Evolutionary conservation across 2,797 vertebrate species (phyloP), one percentile per base, ranked within the genome.

Genomic region (Oreonectes daqikongensis): DNA sequence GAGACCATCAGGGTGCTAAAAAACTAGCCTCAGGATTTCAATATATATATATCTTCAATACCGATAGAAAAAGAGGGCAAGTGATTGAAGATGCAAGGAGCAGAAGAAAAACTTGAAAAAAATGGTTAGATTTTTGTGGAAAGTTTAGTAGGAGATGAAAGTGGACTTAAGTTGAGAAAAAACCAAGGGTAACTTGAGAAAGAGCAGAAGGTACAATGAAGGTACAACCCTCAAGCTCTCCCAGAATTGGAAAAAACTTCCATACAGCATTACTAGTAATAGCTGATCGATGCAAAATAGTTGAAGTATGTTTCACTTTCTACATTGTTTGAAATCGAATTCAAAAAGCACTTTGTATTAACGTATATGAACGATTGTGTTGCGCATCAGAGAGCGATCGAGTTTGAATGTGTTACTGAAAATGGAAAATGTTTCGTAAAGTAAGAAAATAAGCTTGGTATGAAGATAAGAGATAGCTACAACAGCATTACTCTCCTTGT

Each of bases 261-360:
- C 52, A 67, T 57, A 46, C 50, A 42, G 75, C 69, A 57, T 67
- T 84, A 72, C 84, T 81, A 84, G 83, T 46, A 66, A 48, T 65
- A 84, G 77, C 72, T 78, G 86, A 50, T 69, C 69, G 35, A 32
- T 57, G 28, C 10, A 48, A 76, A 20, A 28, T 65, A 24, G 53
- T 14, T 66, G 26, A 67, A 44, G 72, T 67, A 17, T 22, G 42
- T 66, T 24, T 64, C 42, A 65, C 72, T 74, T 69, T 74, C 38
- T 59, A 48, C 32, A n/a, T 69, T 55, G 60, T 73, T 73, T 63
- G 48, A 20, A 79, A 75, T 82, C 72, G 84, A 82, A 89, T 87
- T 88, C 88, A 86, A 90, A 92, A 93, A 90, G 93, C 93, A 93
- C 92, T 92, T 93, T 90, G 75, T 88, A 83, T 57, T 83, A 84